Base-by-base conservation (phyloP, 2,888 invertebrate genomes). In the Rhagium mordax region DNA sequence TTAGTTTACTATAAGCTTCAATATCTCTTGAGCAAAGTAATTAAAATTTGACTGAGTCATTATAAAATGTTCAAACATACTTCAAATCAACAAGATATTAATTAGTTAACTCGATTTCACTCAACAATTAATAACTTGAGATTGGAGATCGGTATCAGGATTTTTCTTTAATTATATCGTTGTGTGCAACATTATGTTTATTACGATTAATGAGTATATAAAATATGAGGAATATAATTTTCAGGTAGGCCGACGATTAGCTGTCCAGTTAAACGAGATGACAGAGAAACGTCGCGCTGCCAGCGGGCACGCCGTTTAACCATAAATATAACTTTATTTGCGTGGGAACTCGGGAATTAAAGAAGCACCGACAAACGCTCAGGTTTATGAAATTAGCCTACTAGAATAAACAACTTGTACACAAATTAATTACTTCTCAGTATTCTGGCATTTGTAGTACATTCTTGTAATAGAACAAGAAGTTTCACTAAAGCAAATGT, bases 281-380 rank as follows among this genome's bases (percentile, higher is more conserved):
- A 41, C 41, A 61, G 41, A 55, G 48, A 65, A 65, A 71, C 57
- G 48, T 73, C 69, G 64, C 21, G 33, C 20, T 47, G 74, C 70
- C 60, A 20, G 21, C 51, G 65, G 71, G 20, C 49, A 67, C 24
- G 60, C 18, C 51, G 55, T 70, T 72, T 68, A 66, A 65, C 76
- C 77, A 81, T 83, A 82, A 81, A 82, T 80, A 79, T 79, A 65
- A 74, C 71, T 81, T 82, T 82, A 83, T 81, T 81, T 83, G 83
- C 81, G 83, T 83, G 83, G 82, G 82, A 83, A 82, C 74, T 59
- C 59, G 55, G 77, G 76, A 76, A 79, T 76, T 81, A 71, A 72
- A 77, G 61, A 76, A 66, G 70, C 71, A 75, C 77, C 74, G 74
- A 72, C 76, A 70, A 73, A 78, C 62, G 68, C 48, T 41, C 70